Base-by-base conservation (phyloP, 2,888 invertebrate genomes). In the Latrodectus elegans region DNA sequence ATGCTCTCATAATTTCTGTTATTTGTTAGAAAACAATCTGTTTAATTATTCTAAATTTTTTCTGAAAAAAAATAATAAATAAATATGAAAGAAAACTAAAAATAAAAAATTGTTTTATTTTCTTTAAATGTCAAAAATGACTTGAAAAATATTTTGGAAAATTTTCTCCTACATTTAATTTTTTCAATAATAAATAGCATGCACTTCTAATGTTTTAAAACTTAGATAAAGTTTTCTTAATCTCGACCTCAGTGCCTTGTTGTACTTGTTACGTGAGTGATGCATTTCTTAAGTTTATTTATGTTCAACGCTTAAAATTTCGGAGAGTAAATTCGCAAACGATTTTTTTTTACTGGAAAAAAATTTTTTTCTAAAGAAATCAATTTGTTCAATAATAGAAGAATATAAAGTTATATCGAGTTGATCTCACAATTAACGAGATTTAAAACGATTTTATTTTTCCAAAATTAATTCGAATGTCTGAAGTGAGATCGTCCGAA, bases 161-260 rank as follows among this genome's bases (percentile, higher is more conserved):
- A 10, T 60, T 60, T 15, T 8, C 6, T 60, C n/a, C 0, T 4
- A 55, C 10, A 15, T n/a, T 15, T 60, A 60, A 12, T 60, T 60
- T 60, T 15, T 60, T 60, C 60, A 60, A 38, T 38, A 38, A 38
- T 14, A 60, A 60, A 11, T 60, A 15, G 8, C 10, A 11, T 60
- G 6, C 12, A 8, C 38, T 38, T 38, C 60, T 60, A 60, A 60
- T 60, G 12, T 68, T 78, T 78, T 26, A 26, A 78, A 80, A 80
- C 80, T 80, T 80, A 55, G 53, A 55, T 53, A 76, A 87, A 87
- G 72, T 88, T 74, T 70, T 73, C 38, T 6, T 83, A 88, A 68
- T 78, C 87, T 88, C 87, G 87, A 64, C 51, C 87, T 60, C 87
- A 88, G 87, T 78, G 86, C 76, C 60, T 70, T 84, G 53, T 60